A percentile compares a stretch with the other conserved stretches of the same genome.
These are phyloP conservation scores for Polyergus mexicanus DNA, from an alignment of 1,140 invertebrate genomes.

Conservation along the genomic window DNA sequence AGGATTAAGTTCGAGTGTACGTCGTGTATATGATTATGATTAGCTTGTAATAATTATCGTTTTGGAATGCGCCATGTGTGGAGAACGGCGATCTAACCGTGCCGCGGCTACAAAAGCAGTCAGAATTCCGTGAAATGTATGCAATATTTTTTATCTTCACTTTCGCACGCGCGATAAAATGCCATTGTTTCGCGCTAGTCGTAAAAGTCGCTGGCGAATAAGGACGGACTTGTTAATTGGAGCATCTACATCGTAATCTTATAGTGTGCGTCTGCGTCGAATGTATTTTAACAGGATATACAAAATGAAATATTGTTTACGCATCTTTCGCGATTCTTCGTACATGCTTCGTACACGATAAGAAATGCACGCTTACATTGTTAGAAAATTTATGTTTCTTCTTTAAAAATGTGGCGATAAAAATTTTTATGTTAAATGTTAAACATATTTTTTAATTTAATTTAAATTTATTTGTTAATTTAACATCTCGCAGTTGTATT, in stretches of 20 bases:
- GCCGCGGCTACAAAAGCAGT: slow-evolving; percentile 25
- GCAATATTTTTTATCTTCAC: slow-evolving; percentile 49
- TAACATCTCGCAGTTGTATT: no score
- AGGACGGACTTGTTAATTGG: slow-evolving; percentile 16
- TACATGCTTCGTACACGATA: neutral
- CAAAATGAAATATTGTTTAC: neutral
- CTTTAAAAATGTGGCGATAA: no score
- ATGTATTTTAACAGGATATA: slow-evolving; percentile 7
- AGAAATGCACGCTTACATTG: neutral
- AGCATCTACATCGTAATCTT: slow-evolving; percentile 9
- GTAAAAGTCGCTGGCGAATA: slow-evolving; percentile 16
- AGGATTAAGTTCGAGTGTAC: slow-evolving; percentile 24
- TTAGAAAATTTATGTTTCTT: no score
- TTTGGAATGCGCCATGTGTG: slow-evolving; percentile 31
- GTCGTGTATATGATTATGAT: slow-evolving; percentile 26
- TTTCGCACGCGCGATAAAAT: slow-evolving; percentile 46
- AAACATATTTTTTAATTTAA: no score
- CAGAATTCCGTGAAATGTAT: slow-evolving; percentile 43
- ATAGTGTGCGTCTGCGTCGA: neutral
- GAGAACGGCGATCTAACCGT: slow-evolving; percentile 25
- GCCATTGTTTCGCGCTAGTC: slow-evolving; percentile 7
- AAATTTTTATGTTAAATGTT: no score
- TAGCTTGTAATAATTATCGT: slow-evolving; percentile 55
- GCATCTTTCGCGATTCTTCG: neutral
- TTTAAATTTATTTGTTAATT: no score